Evolutionary conservation across 1,140 invertebrate species (phyloP).

Genomic region (Solen grandis): DNA sequence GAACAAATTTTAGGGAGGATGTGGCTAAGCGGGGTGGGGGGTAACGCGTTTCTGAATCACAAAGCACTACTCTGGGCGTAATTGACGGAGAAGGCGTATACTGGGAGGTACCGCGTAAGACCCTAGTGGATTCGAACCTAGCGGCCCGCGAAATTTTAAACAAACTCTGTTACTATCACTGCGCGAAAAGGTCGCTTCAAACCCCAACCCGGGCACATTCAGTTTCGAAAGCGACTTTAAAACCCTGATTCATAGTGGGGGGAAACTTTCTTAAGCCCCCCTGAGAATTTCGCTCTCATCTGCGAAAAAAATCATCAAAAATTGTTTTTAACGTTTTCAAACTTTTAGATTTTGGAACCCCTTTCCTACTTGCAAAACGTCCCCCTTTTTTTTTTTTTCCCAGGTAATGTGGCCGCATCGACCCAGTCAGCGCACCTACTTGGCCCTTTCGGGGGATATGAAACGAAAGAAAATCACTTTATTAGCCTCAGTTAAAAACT

Average conservation of each 20-base stretch:
- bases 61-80: conserved; percentile 61
- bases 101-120: conserved; percentile 67
- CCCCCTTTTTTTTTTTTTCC: conserved; percentile 62
- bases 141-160: conserved; percentile 65
- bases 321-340: conserved; percentile 76
- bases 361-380: conserved; percentile 70
- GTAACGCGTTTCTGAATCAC: conserved; percentile 75
- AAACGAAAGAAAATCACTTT: conserved; percentile 70
- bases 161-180: conserved; percentile 70
- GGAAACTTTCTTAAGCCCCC: conserved; percentile 86
- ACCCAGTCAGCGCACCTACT: conserved; percentile 72
- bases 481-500: too few species aligned
- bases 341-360: conserved; percentile 77
- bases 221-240: conserved; percentile 95
- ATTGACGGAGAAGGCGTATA: conserved; percentile 72
- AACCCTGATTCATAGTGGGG: conserved; percentile 94
- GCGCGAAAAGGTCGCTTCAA: conserved; percentile 84
- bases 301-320: conserved; percentile 69
- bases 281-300: conserved; percentile 80
- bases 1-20: conserved; percentile 48
- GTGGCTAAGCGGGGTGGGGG: conserved; percentile 44
- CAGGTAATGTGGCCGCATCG: conserved; percentile 38
- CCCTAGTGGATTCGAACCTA: conserved; percentile 69
- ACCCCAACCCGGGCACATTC: conserved; percentile 97
- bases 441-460: conserved; percentile 71